phyloP scores from a whole-genome alignment of 2,888 invertebrate genomes.

The Drosophila paramelanica region DNA sequence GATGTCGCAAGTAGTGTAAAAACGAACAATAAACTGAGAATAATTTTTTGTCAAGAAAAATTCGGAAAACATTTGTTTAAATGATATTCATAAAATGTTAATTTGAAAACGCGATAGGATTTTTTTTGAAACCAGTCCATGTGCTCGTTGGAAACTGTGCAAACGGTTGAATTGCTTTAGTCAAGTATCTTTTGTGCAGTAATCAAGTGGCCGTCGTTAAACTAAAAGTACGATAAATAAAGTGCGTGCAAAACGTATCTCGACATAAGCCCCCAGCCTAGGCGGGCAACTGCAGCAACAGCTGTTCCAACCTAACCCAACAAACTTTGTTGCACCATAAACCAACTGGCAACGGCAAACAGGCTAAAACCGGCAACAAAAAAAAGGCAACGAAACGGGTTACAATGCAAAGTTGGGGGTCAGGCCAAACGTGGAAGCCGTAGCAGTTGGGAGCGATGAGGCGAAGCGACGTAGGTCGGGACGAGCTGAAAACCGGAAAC shows the following conservation, averaged over 20 bases:
- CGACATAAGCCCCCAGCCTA: not conserved
- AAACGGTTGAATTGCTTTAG: constrained; percentile 7
- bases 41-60: too few relatives aligned
- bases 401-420: constrained; percentile 51
- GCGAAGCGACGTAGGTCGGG: constrained; percentile 35
- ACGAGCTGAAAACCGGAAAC: constrained; percentile 68
- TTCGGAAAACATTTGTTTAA: too few relatives aligned
- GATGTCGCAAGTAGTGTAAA: too few relatives aligned
- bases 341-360: constrained; percentile 5
- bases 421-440: constrained; percentile 56
- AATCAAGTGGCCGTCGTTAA: constrained; percentile 1
- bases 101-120: not conserved
- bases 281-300: constrained; percentile 5
- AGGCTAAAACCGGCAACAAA: constrained; percentile 15
- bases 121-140: too few relatives aligned
- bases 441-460: constrained; percentile 38
- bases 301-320: constrained; percentile 34
- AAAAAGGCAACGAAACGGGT: constrained; percentile 26
- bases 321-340: constrained; percentile 37
- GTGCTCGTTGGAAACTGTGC: not conserved
- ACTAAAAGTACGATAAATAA: constrained; percentile 32
- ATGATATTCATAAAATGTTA: too few relatives aligned
- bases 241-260: constrained; percentile 22
- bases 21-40: too few relatives aligned
- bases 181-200: not conserved